A percentile compares a stretch with the other conserved stretches of the same genome.
phyloP scores from a whole-genome alignment of 2,888 invertebrate species.

The Drosophila fulvimacula region DNA sequence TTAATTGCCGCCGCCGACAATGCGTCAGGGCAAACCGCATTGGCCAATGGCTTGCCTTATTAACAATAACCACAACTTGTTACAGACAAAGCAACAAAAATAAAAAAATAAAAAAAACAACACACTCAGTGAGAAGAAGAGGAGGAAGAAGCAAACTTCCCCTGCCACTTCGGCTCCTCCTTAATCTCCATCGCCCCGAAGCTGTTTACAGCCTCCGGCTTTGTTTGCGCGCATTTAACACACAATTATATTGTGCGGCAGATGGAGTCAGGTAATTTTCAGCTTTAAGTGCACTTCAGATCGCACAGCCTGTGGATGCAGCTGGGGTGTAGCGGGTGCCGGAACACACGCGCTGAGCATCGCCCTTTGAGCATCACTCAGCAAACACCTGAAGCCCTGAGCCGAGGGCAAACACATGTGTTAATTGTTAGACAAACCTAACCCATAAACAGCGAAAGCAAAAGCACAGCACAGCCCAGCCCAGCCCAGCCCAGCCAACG shows the following conservation, averaged over 20 bases:
- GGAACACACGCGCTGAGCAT: background rate
- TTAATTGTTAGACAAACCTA: slow-evolving; percentile 54
- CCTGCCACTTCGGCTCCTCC: background rate
- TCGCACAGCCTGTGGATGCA: background rate
- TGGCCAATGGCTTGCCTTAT: slow-evolving; percentile 64
- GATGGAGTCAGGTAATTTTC: slow-evolving; percentile 70
- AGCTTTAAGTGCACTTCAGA: slow-evolving; percentile 60
- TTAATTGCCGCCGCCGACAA: slow-evolving; percentile 63
- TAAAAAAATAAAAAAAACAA: background rate
- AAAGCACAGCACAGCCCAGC: background rate
- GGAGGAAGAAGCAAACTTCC: background rate
- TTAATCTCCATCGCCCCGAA: background rate
- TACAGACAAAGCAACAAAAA: slow-evolving; percentile 43
- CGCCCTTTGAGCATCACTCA: slow-evolving; percentile 48
- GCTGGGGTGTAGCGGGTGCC: background rate
- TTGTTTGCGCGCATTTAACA: slow-evolving; percentile 65
- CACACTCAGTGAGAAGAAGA: background rate
- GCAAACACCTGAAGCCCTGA: slow-evolving; percentile 29
- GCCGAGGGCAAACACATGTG: slow-evolving; percentile 47
- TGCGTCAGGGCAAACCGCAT: slow-evolving; percentile 72
- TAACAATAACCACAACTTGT: slow-evolving; percentile 74
- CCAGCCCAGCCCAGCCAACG: background rate
- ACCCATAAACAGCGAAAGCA: background rate
- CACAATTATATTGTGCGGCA: slow-evolving; percentile 64
- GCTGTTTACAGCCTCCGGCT: slow-evolving; percentile 13